Conservation (phyloP, 2,888 invertebrate genomes). For the Drosophila falleni region DNA sequence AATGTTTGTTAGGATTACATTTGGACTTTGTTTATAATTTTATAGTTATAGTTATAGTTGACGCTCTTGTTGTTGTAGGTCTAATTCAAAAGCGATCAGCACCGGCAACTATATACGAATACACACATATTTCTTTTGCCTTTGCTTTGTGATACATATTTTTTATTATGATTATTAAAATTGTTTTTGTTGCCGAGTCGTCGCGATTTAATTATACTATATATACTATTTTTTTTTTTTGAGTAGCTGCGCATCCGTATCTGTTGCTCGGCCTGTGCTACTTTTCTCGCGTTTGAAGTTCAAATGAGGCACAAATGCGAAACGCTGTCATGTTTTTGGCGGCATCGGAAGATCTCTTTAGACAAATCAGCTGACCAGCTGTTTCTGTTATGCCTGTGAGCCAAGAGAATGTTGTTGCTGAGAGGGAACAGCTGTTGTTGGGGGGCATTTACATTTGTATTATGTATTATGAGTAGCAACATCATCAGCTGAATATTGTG, state of each 20-base stretch:
- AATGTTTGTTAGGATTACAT: slow-evolving; percentile 13
- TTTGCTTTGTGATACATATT: slow-evolving; percentile 26
- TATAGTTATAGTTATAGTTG: neutral
- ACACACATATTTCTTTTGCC: slow-evolving; percentile 3
- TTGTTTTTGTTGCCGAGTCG: slow-evolving; percentile 25
- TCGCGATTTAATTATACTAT: slow-evolving; percentile 18
- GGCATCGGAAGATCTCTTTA: slow-evolving; percentile 59
- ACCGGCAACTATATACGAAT: slow-evolving; percentile 3
- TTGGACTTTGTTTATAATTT: slow-evolving; percentile 9
- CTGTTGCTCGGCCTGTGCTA: slow-evolving; percentile 60
- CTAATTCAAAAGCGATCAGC: neutral
- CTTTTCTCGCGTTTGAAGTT: slow-evolving; percentile 81
- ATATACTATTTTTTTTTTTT: slow-evolving; percentile 6
- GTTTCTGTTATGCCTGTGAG: slow-evolving; percentile 15
- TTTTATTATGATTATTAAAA: slow-evolving; percentile 23
- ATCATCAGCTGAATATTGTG: slow-evolving; percentile 28
- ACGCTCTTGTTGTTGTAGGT: neutral
- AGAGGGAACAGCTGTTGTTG: slow-evolving; percentile 20
- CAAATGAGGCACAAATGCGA: slow-evolving; percentile 74
- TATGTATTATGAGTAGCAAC: slow-evolving; percentile 13
- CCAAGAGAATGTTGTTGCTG: slow-evolving; percentile 14
- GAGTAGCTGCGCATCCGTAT: slow-evolving; percentile 59
- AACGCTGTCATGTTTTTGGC: slow-evolving; percentile 62
- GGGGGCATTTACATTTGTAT: neutral
- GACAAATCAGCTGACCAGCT: slow-evolving; percentile 55